A percentile compares a stretch with the other conserved stretches of the same genome.
Evolutionary conservation across 2,888 invertebrate species (phyloP).

Genomic region (Archaeoteleia sp.): DNA sequence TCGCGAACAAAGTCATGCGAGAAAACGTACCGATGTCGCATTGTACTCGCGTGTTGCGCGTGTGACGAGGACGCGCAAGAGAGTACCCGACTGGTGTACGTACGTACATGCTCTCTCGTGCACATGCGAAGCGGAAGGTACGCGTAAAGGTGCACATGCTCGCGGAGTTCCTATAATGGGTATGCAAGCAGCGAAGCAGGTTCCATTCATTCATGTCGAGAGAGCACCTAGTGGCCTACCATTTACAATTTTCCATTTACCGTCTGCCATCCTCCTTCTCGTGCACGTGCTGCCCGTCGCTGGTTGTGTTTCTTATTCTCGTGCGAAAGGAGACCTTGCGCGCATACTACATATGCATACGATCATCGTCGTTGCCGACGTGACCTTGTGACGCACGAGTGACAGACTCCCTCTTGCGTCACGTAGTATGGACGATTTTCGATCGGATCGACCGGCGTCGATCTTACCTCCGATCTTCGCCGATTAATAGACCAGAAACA

Average conservation of each 20-base stretch:
- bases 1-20: background rate
- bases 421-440: conserved; percentile 20
- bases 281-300: conserved; percentile 56
- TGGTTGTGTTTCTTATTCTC: conserved; percentile 53
- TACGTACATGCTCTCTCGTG: conserved; percentile 1
- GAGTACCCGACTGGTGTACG: too few species aligned
- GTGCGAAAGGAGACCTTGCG: conserved; percentile 53
- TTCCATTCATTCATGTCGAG: conserved; percentile 73
- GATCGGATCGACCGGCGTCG: conserved; percentile 43
- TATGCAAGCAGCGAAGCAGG: conserved; percentile 73
- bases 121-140: conserved; percentile 20
- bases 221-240: conserved; percentile 66
- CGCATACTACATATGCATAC: conserved; percentile 49
- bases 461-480: too few species aligned
- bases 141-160: conserved; percentile 32
- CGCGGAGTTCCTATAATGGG: conserved; percentile 66
- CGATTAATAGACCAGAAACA: too few species aligned
- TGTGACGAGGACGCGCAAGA: background rate
- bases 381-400: conserved; percentile 40
- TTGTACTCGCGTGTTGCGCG: background rate
- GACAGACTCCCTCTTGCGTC: conserved; percentile 33
- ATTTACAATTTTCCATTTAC: conserved; percentile 72
- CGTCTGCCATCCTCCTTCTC: conserved; percentile 62
- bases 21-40: conserved; percentile 8
- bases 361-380: conserved; percentile 41